Percentiles rank a stretch among this genome's conserved stretches.
These are phyloP conservation scores for Drosophila pseudotalamancana DNA, from an alignment of 2,888 invertebrate species.

Conservation along the genomic window DNA sequence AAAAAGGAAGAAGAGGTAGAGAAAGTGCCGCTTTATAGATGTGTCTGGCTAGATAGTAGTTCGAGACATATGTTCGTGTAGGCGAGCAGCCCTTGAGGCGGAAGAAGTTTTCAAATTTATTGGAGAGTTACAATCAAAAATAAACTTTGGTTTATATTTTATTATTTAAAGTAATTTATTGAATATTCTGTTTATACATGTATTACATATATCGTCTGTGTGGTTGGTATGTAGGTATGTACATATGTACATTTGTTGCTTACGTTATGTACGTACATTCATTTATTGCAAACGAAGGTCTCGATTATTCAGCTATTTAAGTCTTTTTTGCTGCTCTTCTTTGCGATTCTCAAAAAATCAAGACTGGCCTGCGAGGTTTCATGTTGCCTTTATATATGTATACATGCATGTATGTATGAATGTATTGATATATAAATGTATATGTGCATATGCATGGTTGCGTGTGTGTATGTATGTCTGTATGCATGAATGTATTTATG, in stretches of 20 bases:
- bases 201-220: too few relatives aligned
- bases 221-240: not conserved
- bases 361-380: too few relatives aligned
- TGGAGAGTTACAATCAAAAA: constrained; percentile 5
- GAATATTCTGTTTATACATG: too few relatives aligned
- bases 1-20: not conserved
- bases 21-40: not conserved
- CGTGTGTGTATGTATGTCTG: not conserved
- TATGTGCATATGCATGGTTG: not conserved
- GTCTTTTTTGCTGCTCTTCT: too few relatives aligned
- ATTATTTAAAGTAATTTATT: too few relatives aligned
- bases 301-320: too few relatives aligned
- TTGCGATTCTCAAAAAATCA: too few relatives aligned
- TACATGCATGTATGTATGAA: not conserved
- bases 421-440: not conserved
- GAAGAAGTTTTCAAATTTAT: constrained; percentile 27
- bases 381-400: not conserved
- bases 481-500: not conserved
- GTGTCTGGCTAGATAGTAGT: constrained; percentile 17
- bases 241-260: not conserved
- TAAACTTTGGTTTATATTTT: not conserved
- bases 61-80: constrained; percentile 48
- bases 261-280: too few relatives aligned
- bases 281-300: too few relatives aligned
- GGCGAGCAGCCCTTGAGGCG: constrained; percentile 21